Percentiles rank a stretch among this genome's conserved stretches.
phyloP scores from a whole-genome alignment of 2,797 vertebrate genomes.

The Crossoptilon crossoptilon region DNA sequence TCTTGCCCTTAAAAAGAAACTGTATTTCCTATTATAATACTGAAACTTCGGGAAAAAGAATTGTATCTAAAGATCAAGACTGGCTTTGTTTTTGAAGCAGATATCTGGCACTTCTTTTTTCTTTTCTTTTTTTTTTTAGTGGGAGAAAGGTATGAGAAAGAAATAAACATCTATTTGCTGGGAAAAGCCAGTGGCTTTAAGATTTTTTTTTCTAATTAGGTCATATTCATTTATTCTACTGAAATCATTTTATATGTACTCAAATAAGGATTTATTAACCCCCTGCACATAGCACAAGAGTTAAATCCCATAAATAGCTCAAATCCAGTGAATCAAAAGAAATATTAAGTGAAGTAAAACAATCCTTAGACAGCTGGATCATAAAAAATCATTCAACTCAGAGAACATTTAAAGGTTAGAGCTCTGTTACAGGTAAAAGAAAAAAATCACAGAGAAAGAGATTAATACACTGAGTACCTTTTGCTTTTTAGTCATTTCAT shows the following conservation, averaged over 20 bases:
- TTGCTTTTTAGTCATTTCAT: conserved; percentile 73
- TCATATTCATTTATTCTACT: conserved; percentile 27
- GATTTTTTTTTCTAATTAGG: conserved; percentile 9
- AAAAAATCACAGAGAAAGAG: conserved; percentile 77
- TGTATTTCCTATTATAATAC: not conserved
- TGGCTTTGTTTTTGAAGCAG: not conserved
- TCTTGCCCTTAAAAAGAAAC: not conserved
- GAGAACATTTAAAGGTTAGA: conserved; percentile 93
- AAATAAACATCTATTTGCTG: not conserved
- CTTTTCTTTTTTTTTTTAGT: not conserved
- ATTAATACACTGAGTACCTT: conserved; percentile 72
- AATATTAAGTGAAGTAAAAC: conserved; percentile 75
- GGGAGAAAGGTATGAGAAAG: not conserved
- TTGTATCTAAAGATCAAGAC: not conserved
- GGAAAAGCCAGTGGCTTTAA: not conserved
- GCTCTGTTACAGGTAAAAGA: conserved; percentile 87
- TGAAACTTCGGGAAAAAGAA: not conserved
- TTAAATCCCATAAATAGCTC: conserved; percentile 64
- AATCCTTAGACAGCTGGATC: conserved; percentile 84
- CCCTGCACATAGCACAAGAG: not conserved
- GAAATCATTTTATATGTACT: conserved; percentile 45
- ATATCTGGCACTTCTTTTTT: not conserved
- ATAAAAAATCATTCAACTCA: conserved; percentile 90
- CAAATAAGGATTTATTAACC: conserved; percentile 68
- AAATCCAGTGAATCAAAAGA: conserved; percentile 68